Evolutionary conservation across 2,113 vertebrate species (phyloP), one percentile per base, ranked within the genome.

Genomic region (Ornithorhynchus anatinus): DNA sequence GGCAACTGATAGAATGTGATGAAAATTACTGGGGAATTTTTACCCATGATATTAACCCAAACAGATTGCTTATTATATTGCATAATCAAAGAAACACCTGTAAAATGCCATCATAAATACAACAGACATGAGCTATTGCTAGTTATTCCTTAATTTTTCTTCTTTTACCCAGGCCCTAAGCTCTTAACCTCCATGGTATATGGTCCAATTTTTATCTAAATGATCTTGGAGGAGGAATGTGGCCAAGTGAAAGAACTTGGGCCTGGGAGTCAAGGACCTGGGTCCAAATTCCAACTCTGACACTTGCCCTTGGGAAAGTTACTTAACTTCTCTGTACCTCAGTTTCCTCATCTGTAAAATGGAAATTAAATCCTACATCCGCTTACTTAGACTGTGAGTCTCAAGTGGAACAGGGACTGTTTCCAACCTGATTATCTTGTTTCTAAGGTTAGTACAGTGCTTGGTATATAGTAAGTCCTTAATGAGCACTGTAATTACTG

Each of bases 41-140:
- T 54, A 47, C 74, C 70, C 45, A 63, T 72, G 80, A 76, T 62
- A 84, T 66, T 75, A 69, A 52, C 62, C 29, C 6, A 66, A 87
- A 70, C 62, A 67, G 47, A 36, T 47, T 75, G 78, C 51, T 78
- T 58, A 74, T 19, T 40, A 56, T 69, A 68, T 40, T 52, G 59
- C 51, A 59, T 22, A 69, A 68, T 59, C 45, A 75, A 51, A 35
- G 27, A 44, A 25, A 75, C 59, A 63, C 82, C 69, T 60, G 23
- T 67, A 29, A 33, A 78, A 72, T 42, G 47, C 54, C 57, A 69
- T 45, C 47, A 43, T 53, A 54, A 72, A 48, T 44, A 68, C 72
- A 81, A 74, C 38, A 69, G 56, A 65, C 57, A 40, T 5, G 50
- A 77, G 39, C 48, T 57, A 12, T 32, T 36, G 7, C 51, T 12